Base-by-base conservation (phyloP, 2,888 invertebrate species). In the Tachina fera region DNA sequence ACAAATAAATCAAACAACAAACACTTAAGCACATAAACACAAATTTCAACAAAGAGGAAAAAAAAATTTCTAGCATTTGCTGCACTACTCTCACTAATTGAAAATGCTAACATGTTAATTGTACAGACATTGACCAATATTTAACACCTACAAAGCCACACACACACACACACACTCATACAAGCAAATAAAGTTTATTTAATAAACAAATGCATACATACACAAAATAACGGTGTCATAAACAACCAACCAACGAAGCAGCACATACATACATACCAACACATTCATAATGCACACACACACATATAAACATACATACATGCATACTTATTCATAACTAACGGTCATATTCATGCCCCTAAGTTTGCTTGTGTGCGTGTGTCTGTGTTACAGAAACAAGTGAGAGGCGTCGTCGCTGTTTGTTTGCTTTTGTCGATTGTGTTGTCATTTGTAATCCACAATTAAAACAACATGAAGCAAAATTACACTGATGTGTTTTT, bases 101-200 rank as follows among this genome's bases (percentile, higher is more conserved):
- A 85, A 81, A 81, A 78, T 85, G 63, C 74, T 63, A 81, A 85
- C 84, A 85, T 78, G 63, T 81, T 78, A 78, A 82, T 81, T 81
- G 77, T 49, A 41, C 63, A 68, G 74, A 78, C 81, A 58, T 60
- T 85, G 77, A 58, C 84, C 84, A 85, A 85, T 70, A 85, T 78
- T 79, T 78, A 85, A 81, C 81, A 85, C 74, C 84, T 78, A 51
- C 39, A 68, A 68, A 56, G 65, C 9, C 51, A 51, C 41, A 47
- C 14, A 67, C 41, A 51, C 47, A 4, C 51, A 51, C 41, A 47
- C 14, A 67, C 41, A 51, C 47, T 31, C 16, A 71, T 1, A 10
- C n/a, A n/a, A 1, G 49, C 39, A 80, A 65, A 56, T 47, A n/a
- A n/a, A n/a, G n/a, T n/a, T n/a, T n/a, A n/a, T n/a, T n/a, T n/a